These are phyloP conservation scores for Sturnira hondurensis DNA, from an alignment of 2,113 vertebrate genomes.

Conservation along the genomic window DNA sequence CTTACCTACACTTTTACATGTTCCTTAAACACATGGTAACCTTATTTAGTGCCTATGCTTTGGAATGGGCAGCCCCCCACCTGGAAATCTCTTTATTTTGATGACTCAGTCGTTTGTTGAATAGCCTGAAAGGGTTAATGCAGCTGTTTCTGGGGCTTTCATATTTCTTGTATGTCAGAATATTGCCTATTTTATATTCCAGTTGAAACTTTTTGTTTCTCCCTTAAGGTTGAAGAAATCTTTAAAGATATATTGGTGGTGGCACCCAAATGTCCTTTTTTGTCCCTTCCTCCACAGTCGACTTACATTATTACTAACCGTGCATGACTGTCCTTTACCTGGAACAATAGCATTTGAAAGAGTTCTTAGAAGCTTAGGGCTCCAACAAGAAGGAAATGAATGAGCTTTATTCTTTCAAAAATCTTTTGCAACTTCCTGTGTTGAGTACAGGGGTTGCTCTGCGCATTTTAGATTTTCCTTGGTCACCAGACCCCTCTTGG, in stretches of 20 bases:
- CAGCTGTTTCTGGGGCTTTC: background rate
- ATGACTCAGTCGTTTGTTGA: background rate
- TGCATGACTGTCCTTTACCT: background rate
- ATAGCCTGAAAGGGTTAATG: background rate
- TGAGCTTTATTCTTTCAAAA: background rate
- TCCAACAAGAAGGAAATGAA: slow-evolving; percentile 24
- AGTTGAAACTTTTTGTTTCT: background rate
- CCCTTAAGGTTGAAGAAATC: background rate
- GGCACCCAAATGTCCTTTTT: slow-evolving; percentile 5
- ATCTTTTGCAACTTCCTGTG: slow-evolving; percentile 43
- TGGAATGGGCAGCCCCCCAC: background rate
- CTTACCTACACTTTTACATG: background rate
- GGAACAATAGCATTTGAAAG: background rate
- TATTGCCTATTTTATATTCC: background rate
- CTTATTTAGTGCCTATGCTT: background rate
- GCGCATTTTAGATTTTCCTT: background rate
- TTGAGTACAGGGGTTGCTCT: background rate
- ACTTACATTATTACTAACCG: background rate
- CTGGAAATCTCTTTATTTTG: background rate
- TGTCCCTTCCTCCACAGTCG: background rate
- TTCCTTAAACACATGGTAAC: background rate
- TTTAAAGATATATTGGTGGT: background rate
- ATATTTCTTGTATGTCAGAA: background rate
- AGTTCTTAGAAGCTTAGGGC: background rate
- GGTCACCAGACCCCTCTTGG: background rate